phyloP scores from a whole-genome alignment of 2,113 vertebrate species.

The Rhadina sibilatrix region DNA sequence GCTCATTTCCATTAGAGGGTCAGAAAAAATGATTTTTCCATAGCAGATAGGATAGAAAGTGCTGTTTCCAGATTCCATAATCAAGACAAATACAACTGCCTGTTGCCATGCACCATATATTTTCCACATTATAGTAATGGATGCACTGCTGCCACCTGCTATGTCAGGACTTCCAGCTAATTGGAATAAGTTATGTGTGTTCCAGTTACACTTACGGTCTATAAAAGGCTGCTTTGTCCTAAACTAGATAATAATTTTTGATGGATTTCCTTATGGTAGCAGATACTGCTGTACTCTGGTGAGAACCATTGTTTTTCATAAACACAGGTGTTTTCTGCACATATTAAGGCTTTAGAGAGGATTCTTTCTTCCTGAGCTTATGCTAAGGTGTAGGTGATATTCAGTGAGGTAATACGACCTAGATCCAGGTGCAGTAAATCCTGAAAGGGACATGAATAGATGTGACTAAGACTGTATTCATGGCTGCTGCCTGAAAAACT shows the following conservation, averaged over 20 bases:
- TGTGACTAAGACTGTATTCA: neutral
- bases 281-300: neutral
- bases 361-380: neutral
- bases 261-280: constrained; percentile 32
- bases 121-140: constrained; percentile 44
- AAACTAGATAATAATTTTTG: constrained; percentile 60
- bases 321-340: neutral
- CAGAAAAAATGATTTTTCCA: constrained; percentile 22
- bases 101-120: constrained; percentile 42
- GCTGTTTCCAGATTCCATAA: constrained; percentile 45
- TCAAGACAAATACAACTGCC: constrained; percentile 44
- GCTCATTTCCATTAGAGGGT: neutral
- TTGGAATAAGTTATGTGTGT: constrained; percentile 69
- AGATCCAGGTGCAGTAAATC: neutral
- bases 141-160: constrained; percentile 49
- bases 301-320: constrained; percentile 18
- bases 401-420: neutral
- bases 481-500: neutral
- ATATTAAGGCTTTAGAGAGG: neutral
- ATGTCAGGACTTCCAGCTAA: constrained; percentile 67
- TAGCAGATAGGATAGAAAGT: constrained; percentile 20
- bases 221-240: constrained; percentile 60
- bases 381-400: neutral
- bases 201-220: constrained; percentile 42
- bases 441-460: neutral